These are phyloP conservation scores for Drosophila parvula DNA, from an alignment of 1,140 invertebrate species.

Conservation along the genomic window DNA sequence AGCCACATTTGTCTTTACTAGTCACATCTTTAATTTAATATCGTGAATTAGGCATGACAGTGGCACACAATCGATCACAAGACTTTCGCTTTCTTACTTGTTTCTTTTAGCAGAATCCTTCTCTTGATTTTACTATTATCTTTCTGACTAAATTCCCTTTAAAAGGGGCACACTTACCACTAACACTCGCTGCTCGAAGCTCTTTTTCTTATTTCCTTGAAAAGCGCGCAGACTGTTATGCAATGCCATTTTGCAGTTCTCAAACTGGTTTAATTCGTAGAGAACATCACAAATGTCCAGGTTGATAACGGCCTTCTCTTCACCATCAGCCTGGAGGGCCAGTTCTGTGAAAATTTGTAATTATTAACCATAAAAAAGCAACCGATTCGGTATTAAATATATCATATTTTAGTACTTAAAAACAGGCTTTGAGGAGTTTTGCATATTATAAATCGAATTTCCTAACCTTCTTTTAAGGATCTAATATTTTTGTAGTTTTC, in stretches of 20 bases:
- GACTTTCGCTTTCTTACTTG: neutral
- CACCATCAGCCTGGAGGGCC: conserved; percentile 16
- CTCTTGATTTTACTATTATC: neutral
- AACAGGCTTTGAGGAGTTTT: neutral
- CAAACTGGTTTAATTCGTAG: conserved; percentile 78
- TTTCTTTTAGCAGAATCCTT: no score
- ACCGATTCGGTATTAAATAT: no score
- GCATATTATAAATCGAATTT: neutral
- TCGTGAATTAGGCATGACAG: no score
- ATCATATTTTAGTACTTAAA: no score
- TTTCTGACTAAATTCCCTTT: no score
- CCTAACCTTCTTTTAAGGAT: neutral
- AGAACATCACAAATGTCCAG: conserved; percentile 73
- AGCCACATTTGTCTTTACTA: no score
- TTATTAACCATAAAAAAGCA: neutral
- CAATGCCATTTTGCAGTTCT: conserved; percentile 58
- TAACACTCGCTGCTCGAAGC: conserved; percentile 51
- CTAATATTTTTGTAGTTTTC: no score
- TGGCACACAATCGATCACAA: no score
- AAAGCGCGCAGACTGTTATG: conserved; percentile 69
- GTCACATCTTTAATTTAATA: no score
- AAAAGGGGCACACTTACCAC: conserved; percentile 45
- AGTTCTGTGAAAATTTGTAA: conserved; percentile 23
- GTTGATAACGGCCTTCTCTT: conserved; percentile 49
- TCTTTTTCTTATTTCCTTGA: conserved; percentile 53